Percentiles rank a stretch among this genome's conserved stretches.
Evolutionary conservation across 2,888 invertebrate genomes (phyloP).

Genomic region (Chydorus sphaericus): DNA sequence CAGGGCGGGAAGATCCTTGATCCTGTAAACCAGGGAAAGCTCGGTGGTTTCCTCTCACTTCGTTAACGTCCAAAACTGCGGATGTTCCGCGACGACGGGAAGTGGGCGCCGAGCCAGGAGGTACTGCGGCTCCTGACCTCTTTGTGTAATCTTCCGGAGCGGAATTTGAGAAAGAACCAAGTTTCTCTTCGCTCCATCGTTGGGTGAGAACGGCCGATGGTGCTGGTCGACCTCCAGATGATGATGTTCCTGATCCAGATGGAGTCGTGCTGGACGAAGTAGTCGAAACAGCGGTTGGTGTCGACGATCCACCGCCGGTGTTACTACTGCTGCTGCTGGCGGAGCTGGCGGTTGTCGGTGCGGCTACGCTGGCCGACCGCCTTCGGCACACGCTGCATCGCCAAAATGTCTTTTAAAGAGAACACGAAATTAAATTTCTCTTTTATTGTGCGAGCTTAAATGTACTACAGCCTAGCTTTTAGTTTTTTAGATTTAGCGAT

Average conservation of each 20-base stretch:
- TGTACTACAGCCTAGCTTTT: not conserved
- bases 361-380: too few relatives aligned
- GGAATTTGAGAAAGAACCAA: not conserved
- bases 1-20: too few relatives aligned
- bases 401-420: constrained; percentile 36
- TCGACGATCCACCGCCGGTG: constrained; percentile 14
- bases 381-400: constrained; percentile 71
- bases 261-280: not conserved
- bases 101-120: constrained; percentile 41
- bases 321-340: too few relatives aligned
- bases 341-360: too few relatives aligned
- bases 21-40: too few relatives aligned
- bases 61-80: too few relatives aligned
- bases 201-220: not conserved
- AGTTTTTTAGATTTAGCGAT: not conserved
- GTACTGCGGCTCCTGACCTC: constrained; percentile 23
- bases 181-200: constrained; percentile 10
- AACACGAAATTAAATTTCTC: not conserved
- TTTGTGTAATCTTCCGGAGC: constrained; percentile 29
- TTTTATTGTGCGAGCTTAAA: too few relatives aligned
- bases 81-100: constrained; percentile 65
- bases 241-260: not conserved
- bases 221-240: too few relatives aligned
- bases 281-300: not conserved
- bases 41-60: too few relatives aligned